These are phyloP conservation scores for Ophion obscuratus DNA, from an alignment of 2,888 invertebrate species.

Conservation along the genomic window DNA sequence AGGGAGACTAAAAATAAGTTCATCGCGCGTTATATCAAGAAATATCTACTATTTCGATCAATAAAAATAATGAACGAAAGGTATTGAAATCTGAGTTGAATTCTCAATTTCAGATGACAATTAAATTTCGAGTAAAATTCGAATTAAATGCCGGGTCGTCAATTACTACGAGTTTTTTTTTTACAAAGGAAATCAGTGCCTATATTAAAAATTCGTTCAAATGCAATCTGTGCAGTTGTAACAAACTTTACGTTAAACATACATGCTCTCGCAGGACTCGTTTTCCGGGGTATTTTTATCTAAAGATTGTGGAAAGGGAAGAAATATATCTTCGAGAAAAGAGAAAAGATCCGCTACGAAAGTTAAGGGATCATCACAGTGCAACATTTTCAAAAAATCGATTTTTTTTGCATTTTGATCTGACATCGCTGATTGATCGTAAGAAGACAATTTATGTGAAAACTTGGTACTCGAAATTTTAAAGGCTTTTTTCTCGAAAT, in stretches of 20 bases:
- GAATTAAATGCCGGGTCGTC: too few species aligned
- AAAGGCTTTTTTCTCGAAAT: too few species aligned
- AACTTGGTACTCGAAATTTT: too few species aligned
- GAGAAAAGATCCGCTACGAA: constrained; percentile 18
- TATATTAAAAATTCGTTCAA: not conserved
- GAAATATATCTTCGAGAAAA: constrained; percentile 9
- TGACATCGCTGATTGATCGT: too few species aligned
- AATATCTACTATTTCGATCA: not conserved
- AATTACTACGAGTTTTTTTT: not conserved
- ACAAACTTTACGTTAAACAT: not conserved
- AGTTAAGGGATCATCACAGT: not conserved
- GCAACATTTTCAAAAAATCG: too few species aligned
- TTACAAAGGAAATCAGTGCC: not conserved
- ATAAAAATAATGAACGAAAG: not conserved
- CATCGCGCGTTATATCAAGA: constrained; percentile 4
- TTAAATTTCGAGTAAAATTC: not conserved
- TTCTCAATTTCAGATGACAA: not conserved
- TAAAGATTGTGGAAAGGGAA: not conserved
- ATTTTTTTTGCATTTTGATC: too few species aligned
- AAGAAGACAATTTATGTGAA: too few species aligned
- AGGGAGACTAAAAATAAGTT: constrained; percentile 25
- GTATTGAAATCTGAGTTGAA: not conserved
- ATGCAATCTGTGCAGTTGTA: not conserved
- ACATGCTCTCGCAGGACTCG: not conserved
- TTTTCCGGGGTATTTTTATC: not conserved